These are phyloP conservation scores for Ephestia elutella DNA, from an alignment of 1,140 invertebrate genomes.

Conservation along the genomic window DNA sequence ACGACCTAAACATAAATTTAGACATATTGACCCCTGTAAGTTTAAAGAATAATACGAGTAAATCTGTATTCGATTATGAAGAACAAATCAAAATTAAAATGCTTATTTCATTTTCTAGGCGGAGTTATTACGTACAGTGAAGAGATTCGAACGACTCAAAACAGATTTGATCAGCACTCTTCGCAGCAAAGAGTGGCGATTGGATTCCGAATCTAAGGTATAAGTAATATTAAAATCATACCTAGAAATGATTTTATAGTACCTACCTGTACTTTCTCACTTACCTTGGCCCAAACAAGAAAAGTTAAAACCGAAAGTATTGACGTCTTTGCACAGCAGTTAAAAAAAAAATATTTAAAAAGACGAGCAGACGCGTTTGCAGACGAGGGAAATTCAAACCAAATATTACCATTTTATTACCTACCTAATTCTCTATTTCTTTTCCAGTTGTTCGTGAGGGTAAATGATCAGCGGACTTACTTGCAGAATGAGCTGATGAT, in stretches of 20 bases:
- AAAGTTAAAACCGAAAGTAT: no score
- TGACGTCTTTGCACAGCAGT: no score
- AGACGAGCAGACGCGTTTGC: no score
- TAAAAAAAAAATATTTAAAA: no score
- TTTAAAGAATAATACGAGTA: neutral
- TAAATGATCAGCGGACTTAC: conserved; percentile 64
- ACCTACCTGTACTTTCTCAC: no score
- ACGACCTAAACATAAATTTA: conserved; percentile 72
- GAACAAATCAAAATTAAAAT: neutral
- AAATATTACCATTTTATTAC: no score
- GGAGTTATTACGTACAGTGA: conserved; percentile 67
- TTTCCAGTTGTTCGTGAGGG: conserved; percentile 58
- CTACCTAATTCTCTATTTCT: no score
- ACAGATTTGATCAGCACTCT: conserved; percentile 70
- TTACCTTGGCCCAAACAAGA: no score
- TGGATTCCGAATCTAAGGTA: conserved; percentile 74
- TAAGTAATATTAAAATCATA: neutral
- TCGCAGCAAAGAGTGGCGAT: conserved; percentile 69
- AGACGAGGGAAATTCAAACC: no score
- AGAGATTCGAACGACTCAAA: conserved; percentile 70
- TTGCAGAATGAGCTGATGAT: conserved; percentile 67
- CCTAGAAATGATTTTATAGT: no score
- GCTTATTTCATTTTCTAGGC: conserved; percentile 46
- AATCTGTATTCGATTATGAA: neutral
- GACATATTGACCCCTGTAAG: conserved; percentile 71